Percentiles rank a stretch among this genome's conserved stretches.
Conservation (phyloP, 1,140 invertebrate species). For the Pseudoatta argentina region DNA sequence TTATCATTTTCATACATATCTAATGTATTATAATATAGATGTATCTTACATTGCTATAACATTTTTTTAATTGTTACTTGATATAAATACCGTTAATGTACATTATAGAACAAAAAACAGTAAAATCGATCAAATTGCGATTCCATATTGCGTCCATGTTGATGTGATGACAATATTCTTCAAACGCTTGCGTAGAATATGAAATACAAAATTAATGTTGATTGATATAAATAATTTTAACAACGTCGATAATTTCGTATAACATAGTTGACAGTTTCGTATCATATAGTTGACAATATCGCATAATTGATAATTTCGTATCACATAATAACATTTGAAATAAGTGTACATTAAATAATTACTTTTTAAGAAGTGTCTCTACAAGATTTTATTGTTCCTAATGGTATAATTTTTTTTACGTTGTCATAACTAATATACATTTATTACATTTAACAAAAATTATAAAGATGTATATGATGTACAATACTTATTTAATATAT, state of each 20-base stretch:
- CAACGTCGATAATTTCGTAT: not conserved
- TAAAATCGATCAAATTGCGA: not conserved
- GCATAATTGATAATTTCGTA: constrained; percentile 18
- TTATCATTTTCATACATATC: constrained; percentile 64
- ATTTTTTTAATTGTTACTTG: constrained; percentile 63
- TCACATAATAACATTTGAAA: not conserved
- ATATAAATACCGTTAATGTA: constrained; percentile 7
- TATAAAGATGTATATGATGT: not conserved
- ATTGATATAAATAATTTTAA: constrained; percentile 23
- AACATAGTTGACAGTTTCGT: not conserved
- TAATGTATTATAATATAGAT: constrained; percentile 63
- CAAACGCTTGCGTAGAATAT: not conserved
- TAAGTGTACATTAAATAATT: constrained; percentile 36
- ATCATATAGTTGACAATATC: not conserved
- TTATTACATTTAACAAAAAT: constrained; percentile 21
- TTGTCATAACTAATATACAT: not conserved
- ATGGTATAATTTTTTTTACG: not conserved
- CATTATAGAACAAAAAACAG: not conserved
- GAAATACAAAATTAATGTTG: constrained; percentile 15
- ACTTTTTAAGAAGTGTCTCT: not conserved
- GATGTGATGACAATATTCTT: constrained; percentile 60
- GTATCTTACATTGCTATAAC: constrained; percentile 53
- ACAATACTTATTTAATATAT: constrained; percentile 44
- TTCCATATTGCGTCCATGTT: constrained; percentile 7
- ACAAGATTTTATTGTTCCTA: constrained; percentile 10